phyloP scores from a whole-genome alignment of 2,113 vertebrate genomes.

The Prionailurus viverrinus region DNA sequence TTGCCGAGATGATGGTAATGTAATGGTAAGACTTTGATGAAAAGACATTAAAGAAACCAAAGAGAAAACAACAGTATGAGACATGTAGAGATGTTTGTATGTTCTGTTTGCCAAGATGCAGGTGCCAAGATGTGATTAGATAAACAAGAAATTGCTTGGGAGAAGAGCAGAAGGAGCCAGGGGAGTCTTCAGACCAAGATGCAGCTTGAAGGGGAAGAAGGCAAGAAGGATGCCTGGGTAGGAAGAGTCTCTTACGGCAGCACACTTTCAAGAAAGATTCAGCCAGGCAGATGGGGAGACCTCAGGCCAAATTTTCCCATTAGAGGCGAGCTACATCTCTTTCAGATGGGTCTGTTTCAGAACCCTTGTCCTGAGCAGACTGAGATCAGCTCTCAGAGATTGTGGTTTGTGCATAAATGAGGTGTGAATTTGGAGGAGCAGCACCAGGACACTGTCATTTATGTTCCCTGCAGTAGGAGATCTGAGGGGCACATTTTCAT shows the following conservation, averaged over 20 bases:
- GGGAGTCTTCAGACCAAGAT: neutral
- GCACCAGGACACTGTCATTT: neutral
- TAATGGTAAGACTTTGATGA: neutral
- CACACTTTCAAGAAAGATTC: neutral
- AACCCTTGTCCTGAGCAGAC: neutral
- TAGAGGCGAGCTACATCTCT: neutral
- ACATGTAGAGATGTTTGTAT: neutral
- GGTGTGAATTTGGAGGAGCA: neutral
- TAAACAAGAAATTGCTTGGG: neutral
- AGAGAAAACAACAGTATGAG: neutral
- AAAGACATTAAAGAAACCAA: neutral
- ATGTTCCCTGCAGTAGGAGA: neutral
- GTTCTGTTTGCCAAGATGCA: neutral
- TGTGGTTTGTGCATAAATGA: neutral
- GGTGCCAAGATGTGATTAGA: neutral
- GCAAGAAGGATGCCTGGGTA: neutral
- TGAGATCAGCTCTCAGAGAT: neutral
- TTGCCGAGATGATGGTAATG: neutral
- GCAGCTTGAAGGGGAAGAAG: neutral
- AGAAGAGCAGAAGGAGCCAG: neutral
- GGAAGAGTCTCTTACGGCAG: neutral
- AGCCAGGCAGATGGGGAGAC: neutral
- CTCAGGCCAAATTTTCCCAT: neutral
- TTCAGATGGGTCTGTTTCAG: neutral
- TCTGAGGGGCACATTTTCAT: neutral